Evolutionary conservation across 30 jellyfish, hydroid and myxozoan species (phyloP).

Genomic region (Calvadosia cruxmelitensis): DNA sequence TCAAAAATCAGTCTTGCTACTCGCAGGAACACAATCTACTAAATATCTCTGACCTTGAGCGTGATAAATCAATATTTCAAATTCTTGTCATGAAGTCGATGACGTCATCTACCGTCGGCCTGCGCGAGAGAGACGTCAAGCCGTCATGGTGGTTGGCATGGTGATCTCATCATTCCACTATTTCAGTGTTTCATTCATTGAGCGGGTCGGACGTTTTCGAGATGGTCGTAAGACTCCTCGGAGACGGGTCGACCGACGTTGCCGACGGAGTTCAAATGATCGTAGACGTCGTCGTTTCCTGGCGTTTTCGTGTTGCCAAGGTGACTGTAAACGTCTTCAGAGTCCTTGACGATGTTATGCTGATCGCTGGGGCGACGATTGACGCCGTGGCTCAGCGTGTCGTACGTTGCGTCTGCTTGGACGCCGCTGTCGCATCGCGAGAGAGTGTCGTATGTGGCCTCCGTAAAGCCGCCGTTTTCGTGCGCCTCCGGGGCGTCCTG

Average conservation of each 20-base stretch:
- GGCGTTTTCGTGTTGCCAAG: conserved; percentile 1
- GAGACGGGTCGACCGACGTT: not conserved
- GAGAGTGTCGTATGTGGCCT: not conserved
- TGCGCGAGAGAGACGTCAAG: too few relatives aligned
- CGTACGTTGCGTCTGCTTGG: not conserved
- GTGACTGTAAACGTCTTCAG: conserved; percentile 9
- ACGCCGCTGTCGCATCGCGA: not conserved
- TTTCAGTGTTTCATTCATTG: too few relatives aligned
- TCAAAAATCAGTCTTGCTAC: too few relatives aligned
- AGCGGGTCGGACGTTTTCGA: conserved; percentile 1
- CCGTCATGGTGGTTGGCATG: too few relatives aligned
- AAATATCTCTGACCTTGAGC: too few relatives aligned
- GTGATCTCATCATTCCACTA: too few relatives aligned
- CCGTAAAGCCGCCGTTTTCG: not conserved
- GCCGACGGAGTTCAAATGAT: conserved; percentile 8
- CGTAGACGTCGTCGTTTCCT: conserved; percentile 7
- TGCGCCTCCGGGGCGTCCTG: not conserved
- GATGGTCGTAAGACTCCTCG: conserved; percentile 2
- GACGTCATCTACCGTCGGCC: too few relatives aligned
- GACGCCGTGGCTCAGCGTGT: not conserved
- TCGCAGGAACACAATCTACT: too few relatives aligned
- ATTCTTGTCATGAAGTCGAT: too few relatives aligned
- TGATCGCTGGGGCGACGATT: not conserved
- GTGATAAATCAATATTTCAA: too few relatives aligned
- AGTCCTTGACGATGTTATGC: not conserved